Evolutionary conservation across 2,113 vertebrate species (phyloP).

Genomic region (Rafetus swinhoei): DNA sequence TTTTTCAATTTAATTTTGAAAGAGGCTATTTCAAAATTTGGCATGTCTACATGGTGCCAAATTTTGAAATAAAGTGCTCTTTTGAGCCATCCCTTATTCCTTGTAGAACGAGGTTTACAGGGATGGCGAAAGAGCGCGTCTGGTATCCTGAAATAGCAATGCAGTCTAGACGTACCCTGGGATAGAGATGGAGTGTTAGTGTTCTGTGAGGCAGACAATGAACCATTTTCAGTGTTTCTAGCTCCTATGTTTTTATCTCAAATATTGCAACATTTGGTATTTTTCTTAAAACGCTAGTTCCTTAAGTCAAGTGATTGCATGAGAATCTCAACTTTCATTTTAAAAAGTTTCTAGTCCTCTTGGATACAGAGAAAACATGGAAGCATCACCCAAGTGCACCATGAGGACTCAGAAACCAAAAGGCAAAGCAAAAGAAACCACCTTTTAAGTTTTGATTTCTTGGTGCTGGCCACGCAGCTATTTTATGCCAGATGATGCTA

Average conservation of each 20-base stretch:
- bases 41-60: too few relatives aligned
- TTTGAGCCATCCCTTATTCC: too few relatives aligned
- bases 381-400: fast-evolving
- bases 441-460: not conserved
- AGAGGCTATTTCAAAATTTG: too few relatives aligned
- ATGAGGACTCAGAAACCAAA: not conserved
- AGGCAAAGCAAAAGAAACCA: not conserved
- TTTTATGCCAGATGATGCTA: not conserved
- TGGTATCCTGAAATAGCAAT: too few relatives aligned
- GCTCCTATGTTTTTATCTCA: not conserved
- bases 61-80: too few relatives aligned
- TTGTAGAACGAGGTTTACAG: too few relatives aligned
- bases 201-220: not conserved
- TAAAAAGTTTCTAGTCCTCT: fast-evolving
- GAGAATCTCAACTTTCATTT: not conserved
- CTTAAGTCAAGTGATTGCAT: not conserved
- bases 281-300: not conserved
- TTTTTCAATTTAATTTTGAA: too few relatives aligned
- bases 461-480: not conserved
- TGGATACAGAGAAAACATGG: not conserved
- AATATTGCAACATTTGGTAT: not conserved
- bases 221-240: not conserved
- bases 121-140: too few relatives aligned
- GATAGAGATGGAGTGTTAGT: not conserved
- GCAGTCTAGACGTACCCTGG: not conserved